A percentile compares a stretch with the other conserved stretches of the same genome.
Conservation (phyloP, 1,140 invertebrate species). For the Drosophila nikananu region DNA sequence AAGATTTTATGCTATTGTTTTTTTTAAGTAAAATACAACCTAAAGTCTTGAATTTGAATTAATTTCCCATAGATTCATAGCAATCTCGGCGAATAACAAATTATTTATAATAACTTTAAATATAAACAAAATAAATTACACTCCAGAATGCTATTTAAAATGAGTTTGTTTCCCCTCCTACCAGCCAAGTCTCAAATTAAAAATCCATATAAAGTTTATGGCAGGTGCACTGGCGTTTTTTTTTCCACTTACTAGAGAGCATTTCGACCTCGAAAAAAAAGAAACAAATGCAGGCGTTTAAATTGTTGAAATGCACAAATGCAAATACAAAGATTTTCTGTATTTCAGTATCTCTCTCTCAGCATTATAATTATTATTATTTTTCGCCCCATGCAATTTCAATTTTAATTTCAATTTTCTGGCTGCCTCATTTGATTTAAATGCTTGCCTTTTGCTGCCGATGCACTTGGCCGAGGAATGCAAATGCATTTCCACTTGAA, state of each 20-base stretch:
- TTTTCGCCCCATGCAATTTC: slow-evolving; percentile 14
- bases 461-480: slow-evolving; percentile 13
- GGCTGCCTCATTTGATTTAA: slow-evolving; percentile 34
- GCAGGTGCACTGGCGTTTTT: slow-evolving; percentile 12
- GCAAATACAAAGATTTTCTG: slow-evolving; percentile 9
- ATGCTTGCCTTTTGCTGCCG: neutral
- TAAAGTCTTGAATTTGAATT: no score
- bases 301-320: slow-evolving; percentile 26
- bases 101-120: no score
- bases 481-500: slow-evolving; percentile 55
- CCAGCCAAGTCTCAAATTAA: slow-evolving; percentile 45
- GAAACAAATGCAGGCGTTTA: slow-evolving; percentile 7
- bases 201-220: slow-evolving; percentile 64
- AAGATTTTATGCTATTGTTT: no score
- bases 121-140: no score
- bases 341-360: slow-evolving; percentile 23
- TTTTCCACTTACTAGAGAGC: slow-evolving; percentile 29
- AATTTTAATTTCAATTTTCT: slow-evolving; percentile 42
- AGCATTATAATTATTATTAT: slow-evolving; percentile 7
- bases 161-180: neutral
- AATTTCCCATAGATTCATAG: no score
- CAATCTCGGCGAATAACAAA: no score
- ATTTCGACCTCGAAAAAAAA: slow-evolving; percentile 11
- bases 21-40: no score
- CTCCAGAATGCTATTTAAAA: neutral